Evolutionary conservation across 2,888 invertebrate genomes (phyloP), one percentile per base, ranked within the genome.

Genomic region (Orthonevra nobilis): DNA sequence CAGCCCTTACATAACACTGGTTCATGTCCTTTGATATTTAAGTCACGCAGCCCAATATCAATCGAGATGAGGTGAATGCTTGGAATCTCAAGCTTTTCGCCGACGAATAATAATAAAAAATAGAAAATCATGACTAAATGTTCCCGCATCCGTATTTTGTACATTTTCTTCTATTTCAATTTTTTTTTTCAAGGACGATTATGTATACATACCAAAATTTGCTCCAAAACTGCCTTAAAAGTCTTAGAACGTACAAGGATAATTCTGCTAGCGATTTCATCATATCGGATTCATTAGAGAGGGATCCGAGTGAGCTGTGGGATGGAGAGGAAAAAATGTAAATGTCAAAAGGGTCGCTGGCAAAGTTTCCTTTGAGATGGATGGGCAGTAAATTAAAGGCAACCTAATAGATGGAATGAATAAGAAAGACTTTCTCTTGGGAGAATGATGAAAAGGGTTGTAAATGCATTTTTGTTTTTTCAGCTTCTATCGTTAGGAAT

Each of bases 31-130:
- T 79, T 73, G 54, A 72, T 72, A 79, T 72, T 79, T 79, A 68
- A 73, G 79, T 79, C 79, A 79, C 79, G 79, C 48, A 73, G 40
- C 54, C 54, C 73, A 79, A 79, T 79, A 73, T 73, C 79, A 79
- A 79, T 79, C 66, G 73, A 73, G 73, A 79, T 79, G 73, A 79
- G 79, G 79, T 79, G 54, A 73, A 79, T 73, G 60, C 60, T 20
- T 38, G 44, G 66, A 66, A 73, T 60, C 66, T 52, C 12, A 52
- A 52, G 42, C 28, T 54, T 60, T 48, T 48, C 30, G 23, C 60
- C 36, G 32, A 52, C 48, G 30, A 56, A 63, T 69, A 61, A 58
- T 42, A 68, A 69, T 63, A 66, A 77, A 77, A 70, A 73, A 44
- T 56, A 73, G 44, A 73, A 73, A 66, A 66, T 72, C 77, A 70